phyloP scores from a whole-genome alignment of 2,113 vertebrate species.

The Brevimyrus niger region DNA sequence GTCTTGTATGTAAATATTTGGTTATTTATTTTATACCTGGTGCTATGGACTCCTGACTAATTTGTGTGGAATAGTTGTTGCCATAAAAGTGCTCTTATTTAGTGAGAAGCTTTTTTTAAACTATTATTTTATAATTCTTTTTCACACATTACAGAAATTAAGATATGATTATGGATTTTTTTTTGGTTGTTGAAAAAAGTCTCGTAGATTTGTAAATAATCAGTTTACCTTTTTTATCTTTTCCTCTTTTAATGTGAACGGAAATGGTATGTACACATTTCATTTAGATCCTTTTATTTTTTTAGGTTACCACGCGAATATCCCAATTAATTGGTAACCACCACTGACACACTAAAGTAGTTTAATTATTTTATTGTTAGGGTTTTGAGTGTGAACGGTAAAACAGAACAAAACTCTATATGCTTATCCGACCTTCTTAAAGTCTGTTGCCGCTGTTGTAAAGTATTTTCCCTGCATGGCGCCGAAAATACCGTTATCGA shows the following conservation, averaged over 20 bases:
- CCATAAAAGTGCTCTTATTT: constrained; percentile 46
- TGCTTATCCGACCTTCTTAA: not conserved
- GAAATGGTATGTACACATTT: not conserved
- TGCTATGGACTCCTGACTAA: constrained; percentile 38
- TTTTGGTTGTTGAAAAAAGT: not conserved
- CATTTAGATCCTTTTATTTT: not conserved
- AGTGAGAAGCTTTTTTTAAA: constrained; percentile 17
- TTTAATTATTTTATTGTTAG: not conserved
- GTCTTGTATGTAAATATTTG: constrained; percentile 25
- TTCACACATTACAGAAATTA: not conserved
- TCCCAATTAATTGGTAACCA: not conserved
- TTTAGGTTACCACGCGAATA: not conserved
- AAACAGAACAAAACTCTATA: not conserved
- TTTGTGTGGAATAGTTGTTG: constrained; percentile 28
- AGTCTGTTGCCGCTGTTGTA: not conserved
- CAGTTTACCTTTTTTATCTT: not conserved
- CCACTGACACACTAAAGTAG: not conserved
- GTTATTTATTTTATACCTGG: constrained; percentile 43
- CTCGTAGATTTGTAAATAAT: not conserved
- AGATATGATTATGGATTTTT: not conserved
- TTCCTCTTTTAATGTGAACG: not conserved
- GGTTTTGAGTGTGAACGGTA: not conserved
- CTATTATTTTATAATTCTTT: not conserved
- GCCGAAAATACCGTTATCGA: not conserved
- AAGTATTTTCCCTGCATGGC: not conserved